These are phyloP conservation scores for Pegoplata infirma DNA, from an alignment of 2,888 invertebrate genomes.

Conservation along the genomic window DNA sequence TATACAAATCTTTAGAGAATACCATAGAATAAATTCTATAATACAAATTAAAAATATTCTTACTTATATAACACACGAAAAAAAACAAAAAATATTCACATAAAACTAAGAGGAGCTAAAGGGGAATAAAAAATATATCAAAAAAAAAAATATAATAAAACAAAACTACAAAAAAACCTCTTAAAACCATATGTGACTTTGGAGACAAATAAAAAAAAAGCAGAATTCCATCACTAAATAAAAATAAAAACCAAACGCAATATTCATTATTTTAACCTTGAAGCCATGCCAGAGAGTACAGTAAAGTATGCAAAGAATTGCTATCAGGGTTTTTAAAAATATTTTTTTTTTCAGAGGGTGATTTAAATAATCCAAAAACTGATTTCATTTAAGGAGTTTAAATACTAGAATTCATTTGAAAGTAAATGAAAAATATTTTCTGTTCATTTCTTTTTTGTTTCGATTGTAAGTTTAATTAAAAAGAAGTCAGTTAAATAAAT, in stretches of 20 bases:
- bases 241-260: conserved; percentile 41
- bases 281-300: conserved; percentile 25
- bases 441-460: not conserved
- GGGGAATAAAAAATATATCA: not conserved
- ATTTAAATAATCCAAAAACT: not conserved
- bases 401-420: not conserved
- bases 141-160: too few species aligned
- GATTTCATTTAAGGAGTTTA: not conserved
- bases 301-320: conserved; percentile 3
- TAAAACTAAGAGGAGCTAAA: not conserved
- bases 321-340: conserved; percentile 8
- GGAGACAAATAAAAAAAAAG: conserved; percentile 47
- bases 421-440: conserved; percentile 31
- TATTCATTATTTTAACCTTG: conserved; percentile 53
- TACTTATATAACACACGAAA: not conserved
- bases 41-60: conserved; percentile 16
- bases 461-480: conserved; percentile 43
- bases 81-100: not conserved
- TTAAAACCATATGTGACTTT: conserved; percentile 42
- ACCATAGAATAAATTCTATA: not conserved
- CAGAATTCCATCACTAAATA: conserved; percentile 38
- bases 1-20: conserved; percentile 38
- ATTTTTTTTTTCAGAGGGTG: not conserved
- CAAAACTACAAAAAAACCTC: conserved; percentile 10
- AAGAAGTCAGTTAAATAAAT: conserved; percentile 24